Evolutionary conservation across 2,797 vertebrate genomes (phyloP).

Genomic region (Avahi laniger): DNA sequence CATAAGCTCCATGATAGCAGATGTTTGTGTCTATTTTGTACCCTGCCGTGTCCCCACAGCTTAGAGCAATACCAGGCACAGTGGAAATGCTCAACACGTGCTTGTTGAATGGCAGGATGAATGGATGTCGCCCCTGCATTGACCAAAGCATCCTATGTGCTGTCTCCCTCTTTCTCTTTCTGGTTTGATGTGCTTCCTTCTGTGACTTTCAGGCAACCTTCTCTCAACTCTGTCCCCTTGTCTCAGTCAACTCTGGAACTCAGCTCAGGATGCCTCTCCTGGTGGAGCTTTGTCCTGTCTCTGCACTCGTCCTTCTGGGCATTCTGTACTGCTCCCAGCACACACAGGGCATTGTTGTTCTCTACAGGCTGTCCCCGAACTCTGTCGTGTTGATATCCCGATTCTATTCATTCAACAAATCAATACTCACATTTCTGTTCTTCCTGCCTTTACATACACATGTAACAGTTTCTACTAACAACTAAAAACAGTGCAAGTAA

Average conservation of each 20-base stretch:
- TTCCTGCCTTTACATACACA: background rate
- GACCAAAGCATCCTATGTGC: background rate
- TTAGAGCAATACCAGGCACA: background rate
- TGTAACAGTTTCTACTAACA: background rate
- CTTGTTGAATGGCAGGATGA: background rate
- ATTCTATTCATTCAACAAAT: background rate
- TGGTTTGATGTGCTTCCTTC: background rate
- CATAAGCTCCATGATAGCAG: background rate
- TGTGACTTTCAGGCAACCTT: background rate
- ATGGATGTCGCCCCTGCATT: background rate
- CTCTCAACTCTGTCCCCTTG: background rate
- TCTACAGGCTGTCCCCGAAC: background rate
- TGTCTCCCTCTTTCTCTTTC: background rate
- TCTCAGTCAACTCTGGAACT: background rate
- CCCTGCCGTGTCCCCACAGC: background rate
- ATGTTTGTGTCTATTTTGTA: background rate
- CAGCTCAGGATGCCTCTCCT: background rate
- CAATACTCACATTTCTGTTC: background rate
- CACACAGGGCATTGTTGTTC: background rate
- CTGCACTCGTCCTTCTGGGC: background rate
- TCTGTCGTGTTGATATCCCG: background rate
- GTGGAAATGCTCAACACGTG: background rate
- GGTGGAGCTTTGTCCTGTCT: background rate
- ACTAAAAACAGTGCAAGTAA: background rate
- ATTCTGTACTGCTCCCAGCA: background rate